Conservation (phyloP, 2,888 invertebrate genomes). For the Chrysina gloriosa region DNA sequence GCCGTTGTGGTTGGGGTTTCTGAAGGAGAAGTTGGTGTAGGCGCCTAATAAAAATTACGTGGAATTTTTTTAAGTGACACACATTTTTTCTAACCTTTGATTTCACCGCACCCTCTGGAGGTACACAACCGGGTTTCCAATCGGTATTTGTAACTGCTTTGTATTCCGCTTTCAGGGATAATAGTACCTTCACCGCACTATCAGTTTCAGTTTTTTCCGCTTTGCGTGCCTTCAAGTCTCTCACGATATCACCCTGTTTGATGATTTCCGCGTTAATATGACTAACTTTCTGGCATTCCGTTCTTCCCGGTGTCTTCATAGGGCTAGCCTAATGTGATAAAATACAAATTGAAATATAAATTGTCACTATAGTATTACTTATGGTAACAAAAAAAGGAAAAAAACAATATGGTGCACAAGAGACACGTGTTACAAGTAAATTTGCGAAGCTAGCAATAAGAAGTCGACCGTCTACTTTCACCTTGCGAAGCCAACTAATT, state of each 20-base stretch:
- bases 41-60: background rate
- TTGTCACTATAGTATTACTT: no score
- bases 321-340: background rate
- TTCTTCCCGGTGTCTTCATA: background rate
- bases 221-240: conserved; percentile 69
- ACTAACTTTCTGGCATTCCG: background rate
- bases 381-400: no score
- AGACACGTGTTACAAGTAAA: conserved; percentile 9
- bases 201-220: conserved; percentile 68
- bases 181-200: conserved; percentile 69
- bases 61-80: background rate
- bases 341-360: background rate
- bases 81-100: background rate
- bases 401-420: background rate
- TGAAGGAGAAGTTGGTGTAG: background rate
- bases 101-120: background rate
- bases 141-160: conserved; percentile 71
- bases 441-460: background rate
- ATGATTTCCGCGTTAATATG: conserved; percentile 55
- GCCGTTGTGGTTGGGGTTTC: background rate
- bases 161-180: conserved; percentile 70
- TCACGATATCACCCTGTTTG: conserved; percentile 67
- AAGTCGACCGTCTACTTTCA: conserved; percentile 61
- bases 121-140: conserved; percentile 66
- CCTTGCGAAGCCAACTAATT: conserved; percentile 62